Evolutionary conservation across 2,888 invertebrate genomes (phyloP).

Genomic region (Myopa tessellatipennis): DNA sequence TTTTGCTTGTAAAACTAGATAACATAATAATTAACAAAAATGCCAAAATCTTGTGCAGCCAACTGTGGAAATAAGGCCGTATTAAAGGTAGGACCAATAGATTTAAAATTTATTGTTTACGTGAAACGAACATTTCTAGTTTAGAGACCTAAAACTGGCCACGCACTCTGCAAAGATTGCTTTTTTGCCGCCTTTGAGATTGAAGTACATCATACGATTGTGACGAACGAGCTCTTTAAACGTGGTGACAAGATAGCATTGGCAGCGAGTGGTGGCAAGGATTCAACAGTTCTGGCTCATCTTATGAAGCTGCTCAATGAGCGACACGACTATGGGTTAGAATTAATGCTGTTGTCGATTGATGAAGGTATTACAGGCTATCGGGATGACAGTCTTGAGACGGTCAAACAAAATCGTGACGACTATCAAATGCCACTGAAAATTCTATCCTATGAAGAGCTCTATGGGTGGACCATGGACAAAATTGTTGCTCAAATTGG

Average conservation of each 20-base stretch:
- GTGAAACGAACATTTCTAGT: background rate
- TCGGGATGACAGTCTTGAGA: constrained; percentile 95
- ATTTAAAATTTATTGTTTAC: background rate
- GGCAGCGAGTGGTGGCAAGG: constrained; percentile 94
- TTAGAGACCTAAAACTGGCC: constrained; percentile 90
- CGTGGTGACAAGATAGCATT: constrained; percentile 89
- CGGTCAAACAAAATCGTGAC: constrained; percentile 92
- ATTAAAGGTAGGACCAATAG: constrained; percentile 73
- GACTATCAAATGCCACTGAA: constrained; percentile 94
- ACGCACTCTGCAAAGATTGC: constrained; percentile 93
- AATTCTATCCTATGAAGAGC: constrained; percentile 94
- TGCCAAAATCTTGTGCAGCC: constrained; percentile 78
- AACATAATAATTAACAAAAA: constrained; percentile 58
- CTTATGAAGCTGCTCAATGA: constrained; percentile 88
- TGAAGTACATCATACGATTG: constrained; percentile 93
- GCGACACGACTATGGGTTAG: constrained; percentile 88
- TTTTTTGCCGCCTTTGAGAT: constrained; percentile 94
- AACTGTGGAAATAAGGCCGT: constrained; percentile 81
- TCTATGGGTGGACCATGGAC: constrained; percentile 99
- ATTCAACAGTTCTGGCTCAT: constrained; percentile 95
- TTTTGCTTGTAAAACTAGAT: too few relatives aligned
- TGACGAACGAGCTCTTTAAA: constrained; percentile 82
- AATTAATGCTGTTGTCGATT: constrained; percentile 91
- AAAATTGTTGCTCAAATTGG: constrained; percentile 89
- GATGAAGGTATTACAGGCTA: constrained; percentile 98